phyloP scores from a whole-genome alignment of 2,113 vertebrate genomes.

The Empidonax alnorum region DNA sequence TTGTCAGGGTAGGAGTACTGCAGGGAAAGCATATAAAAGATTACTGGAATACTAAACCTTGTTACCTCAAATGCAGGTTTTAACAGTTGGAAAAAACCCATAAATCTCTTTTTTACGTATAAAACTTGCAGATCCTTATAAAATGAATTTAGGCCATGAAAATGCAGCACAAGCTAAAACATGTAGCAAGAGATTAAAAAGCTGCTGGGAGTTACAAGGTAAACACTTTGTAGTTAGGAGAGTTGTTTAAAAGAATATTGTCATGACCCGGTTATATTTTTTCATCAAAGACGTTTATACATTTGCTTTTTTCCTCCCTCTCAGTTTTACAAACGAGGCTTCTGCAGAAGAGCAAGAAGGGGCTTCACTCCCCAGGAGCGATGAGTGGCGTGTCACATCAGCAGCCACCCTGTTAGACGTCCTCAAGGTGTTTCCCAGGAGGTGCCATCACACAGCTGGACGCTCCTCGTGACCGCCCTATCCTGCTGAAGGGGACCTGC shows the following conservation, averaged over 20 bases:
- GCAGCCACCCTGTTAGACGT: background rate
- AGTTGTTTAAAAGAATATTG: background rate
- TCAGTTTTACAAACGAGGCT: background rate
- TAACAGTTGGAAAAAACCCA: background rate
- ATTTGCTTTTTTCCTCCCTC: background rate
- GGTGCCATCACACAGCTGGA: background rate
- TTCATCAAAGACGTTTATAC: background rate
- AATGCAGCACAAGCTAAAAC: background rate
- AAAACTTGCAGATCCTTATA: background rate
- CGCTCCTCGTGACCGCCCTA: constrained; percentile 11
- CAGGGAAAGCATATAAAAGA: background rate
- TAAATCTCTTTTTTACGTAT: background rate
- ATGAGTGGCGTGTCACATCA: rapidly evolving
- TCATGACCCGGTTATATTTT: background rate
- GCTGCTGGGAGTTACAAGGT: background rate
- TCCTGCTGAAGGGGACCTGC: background rate
- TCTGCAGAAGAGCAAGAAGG: background rate
- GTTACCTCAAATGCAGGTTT: background rate
- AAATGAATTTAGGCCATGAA: background rate
- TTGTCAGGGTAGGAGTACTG: background rate
- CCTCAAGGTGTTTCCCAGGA: background rate
- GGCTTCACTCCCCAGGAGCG: background rate
- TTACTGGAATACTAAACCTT: background rate
- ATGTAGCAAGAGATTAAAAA: background rate
- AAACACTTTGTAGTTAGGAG: background rate